Evolutionary conservation across 2,888 invertebrate genomes (phyloP).

Genomic region (Zelleria hepariella): DNA sequence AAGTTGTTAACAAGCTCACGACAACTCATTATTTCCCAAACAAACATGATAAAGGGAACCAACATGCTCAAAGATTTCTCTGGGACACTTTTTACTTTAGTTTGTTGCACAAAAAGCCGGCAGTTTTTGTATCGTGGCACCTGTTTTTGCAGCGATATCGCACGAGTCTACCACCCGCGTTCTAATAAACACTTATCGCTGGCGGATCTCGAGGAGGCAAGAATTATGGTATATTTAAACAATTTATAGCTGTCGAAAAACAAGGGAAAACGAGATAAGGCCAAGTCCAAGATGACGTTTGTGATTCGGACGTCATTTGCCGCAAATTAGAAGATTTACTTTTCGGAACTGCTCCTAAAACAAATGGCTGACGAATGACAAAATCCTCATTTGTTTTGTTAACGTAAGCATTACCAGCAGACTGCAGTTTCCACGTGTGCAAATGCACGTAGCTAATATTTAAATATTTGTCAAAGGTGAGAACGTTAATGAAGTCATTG

Average conservation of each 20-base stretch:
- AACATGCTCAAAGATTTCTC: slow-evolving; percentile 34
- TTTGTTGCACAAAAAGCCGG: slow-evolving; percentile 33
- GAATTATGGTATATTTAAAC: slow-evolving; percentile 66
- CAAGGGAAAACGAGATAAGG: slow-evolving; percentile 55
- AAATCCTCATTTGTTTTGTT: not conserved
- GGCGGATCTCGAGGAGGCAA: slow-evolving; percentile 55
- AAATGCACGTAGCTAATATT: not conserved
- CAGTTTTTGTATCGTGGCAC: slow-evolving; percentile 37
- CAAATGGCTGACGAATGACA: too few relatives aligned
- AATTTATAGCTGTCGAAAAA: slow-evolving; percentile 62
- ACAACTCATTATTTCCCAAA: slow-evolving; percentile 55
- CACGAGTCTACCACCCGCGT: slow-evolving; percentile 56
- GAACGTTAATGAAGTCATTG: slow-evolving; percentile 35
- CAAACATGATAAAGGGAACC: slow-evolving; percentile 47
- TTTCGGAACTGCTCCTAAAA: not conserved
- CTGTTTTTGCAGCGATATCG: slow-evolving; percentile 48
- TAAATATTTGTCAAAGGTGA: slow-evolving; percentile 8
- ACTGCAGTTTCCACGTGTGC: slow-evolving; percentile 7
- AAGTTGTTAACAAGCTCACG: slow-evolving; percentile 48
- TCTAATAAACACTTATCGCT: slow-evolving; percentile 63
- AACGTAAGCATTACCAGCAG: not conserved
- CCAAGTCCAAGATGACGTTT: slow-evolving; percentile 50
- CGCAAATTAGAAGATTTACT: slow-evolving; percentile 22
- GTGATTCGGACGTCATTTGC: slow-evolving; percentile 14
- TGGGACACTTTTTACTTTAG: slow-evolving; percentile 43